Base-by-base conservation (phyloP, 2,797 vertebrate species). In the Uromys caudimaculatus region DNA sequence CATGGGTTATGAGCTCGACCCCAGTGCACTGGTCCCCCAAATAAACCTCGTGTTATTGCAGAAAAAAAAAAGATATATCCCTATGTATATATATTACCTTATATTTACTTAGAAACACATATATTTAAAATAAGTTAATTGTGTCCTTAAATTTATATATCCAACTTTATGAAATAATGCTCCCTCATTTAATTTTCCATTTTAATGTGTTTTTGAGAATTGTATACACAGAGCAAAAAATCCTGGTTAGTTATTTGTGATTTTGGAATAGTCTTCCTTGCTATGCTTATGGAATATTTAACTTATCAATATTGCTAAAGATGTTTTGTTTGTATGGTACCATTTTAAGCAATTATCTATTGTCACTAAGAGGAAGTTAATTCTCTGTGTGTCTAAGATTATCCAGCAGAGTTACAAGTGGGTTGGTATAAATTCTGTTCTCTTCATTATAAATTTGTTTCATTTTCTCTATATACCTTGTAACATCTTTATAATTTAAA, bases 341-440 rank as follows among this genome's bases (percentile, higher is more conserved):
- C 23, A 73, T 82, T 94, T 56, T 6, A 83, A 85, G 14, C 10
- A 89, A 13, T 6, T 86, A 56, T 73, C 52, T 86, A 38, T 71
- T 85, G 93, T 91, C 64, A 69, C 35, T 14, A 27, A 78, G 54
- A 86, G 24, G 38, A 94, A 64, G 52, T 85, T 94, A 58, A 94
- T 75, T 24, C 54, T 79, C 50, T 83, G 16, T 92, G 90, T 92
- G 5, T 90, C 27, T 75, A 83, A 86, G 16, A 60, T 81, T 21
- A 78, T 12, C 8, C 27, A 52, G 44, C 54, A 50, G 24, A 41
- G 35, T 14, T 52, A 3, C 64, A 96, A 88, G 50, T 78, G 14
- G 41, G 17, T 71, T 64, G 62, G 35, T 82, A 6, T 44, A 91
- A 94, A 87, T 84, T 91, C 69, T 92, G 35, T 52, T 44, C 3